phyloP scores from a whole-genome alignment of 2,797 vertebrate species.

The Helostoma temminkii region DNA sequence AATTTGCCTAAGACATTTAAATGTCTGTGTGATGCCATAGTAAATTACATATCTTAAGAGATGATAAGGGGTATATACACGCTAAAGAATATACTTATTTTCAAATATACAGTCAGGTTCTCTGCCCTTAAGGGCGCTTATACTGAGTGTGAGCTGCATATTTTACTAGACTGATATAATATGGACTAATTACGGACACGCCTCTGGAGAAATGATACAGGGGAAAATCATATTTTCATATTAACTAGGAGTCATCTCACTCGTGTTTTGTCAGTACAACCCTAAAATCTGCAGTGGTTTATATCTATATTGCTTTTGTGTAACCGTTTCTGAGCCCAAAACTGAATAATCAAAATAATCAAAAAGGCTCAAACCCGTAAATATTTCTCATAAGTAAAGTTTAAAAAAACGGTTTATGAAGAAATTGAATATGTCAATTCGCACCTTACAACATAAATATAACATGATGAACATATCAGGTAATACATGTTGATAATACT shows the following conservation, averaged over 20 bases:
- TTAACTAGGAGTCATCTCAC: slow-evolving; percentile 48
- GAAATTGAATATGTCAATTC: too few relatives aligned
- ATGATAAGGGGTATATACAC: too few relatives aligned
- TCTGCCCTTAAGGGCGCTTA: slow-evolving; percentile 13
- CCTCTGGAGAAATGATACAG: slow-evolving; percentile 2
- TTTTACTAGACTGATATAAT: slow-evolving; percentile 48
- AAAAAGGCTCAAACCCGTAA: slow-evolving; percentile 15
- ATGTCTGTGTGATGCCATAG: too few relatives aligned
- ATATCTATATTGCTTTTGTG: slow-evolving; percentile 44
- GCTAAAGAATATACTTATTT: background rate
- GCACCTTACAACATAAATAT: too few relatives aligned
- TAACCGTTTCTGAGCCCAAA: slow-evolving; percentile 25
- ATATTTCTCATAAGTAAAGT: too few relatives aligned
- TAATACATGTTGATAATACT: background rate
- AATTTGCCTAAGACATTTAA: background rate
- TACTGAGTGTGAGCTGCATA: slow-evolving; percentile 8
- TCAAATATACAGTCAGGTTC: background rate
- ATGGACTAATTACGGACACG: slow-evolving; percentile 50
- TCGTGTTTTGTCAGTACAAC: slow-evolving; percentile 54
- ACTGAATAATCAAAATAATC: slow-evolving; percentile 20
- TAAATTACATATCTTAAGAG: too few relatives aligned
- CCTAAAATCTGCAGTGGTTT: slow-evolving; percentile 55
- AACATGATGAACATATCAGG: too few relatives aligned
- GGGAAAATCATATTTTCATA: slow-evolving; percentile 38
- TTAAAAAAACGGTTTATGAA: too few relatives aligned